Conservation (phyloP, 2,113 vertebrate species). For the Verasper variegatus region DNA sequence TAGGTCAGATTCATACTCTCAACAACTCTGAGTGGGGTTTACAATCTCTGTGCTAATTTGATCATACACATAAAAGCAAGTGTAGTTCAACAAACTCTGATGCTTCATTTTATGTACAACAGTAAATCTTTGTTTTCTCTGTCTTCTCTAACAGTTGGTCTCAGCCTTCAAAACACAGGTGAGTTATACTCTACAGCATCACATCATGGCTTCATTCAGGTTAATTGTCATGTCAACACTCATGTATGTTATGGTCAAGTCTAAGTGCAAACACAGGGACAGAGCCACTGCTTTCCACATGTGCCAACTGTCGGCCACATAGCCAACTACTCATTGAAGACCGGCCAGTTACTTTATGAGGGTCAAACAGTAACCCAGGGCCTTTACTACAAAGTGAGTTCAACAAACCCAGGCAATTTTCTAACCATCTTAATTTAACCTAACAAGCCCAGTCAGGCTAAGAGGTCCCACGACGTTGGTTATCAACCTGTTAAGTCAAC, state of each 20-base stretch:
- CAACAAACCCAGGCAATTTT: too few relatives aligned
- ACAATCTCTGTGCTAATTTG: neutral
- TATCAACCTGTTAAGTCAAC: too few relatives aligned
- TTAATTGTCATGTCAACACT: neutral
- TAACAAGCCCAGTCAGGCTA: too few relatives aligned
- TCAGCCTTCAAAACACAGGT: constrained; percentile 83
- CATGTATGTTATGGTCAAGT: neutral
- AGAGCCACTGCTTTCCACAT: neutral
- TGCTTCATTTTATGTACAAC: neutral
- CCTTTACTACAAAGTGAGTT: too few relatives aligned
- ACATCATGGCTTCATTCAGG: neutral
- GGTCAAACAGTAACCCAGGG: too few relatives aligned
- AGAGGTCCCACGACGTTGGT: too few relatives aligned
- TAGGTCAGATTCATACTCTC: constrained; percentile 43
- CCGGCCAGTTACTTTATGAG: too few relatives aligned
- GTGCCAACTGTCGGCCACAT: too few relatives aligned
- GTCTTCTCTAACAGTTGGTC: constrained; percentile 71
- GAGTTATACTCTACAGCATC: constrained; percentile 26
- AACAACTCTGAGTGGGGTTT: neutral
- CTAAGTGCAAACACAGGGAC: neutral
- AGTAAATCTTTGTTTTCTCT: constrained; percentile 8
- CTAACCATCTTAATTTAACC: too few relatives aligned
- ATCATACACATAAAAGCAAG: neutral
- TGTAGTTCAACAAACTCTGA: neutral
- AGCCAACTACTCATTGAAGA: too few relatives aligned